Base-by-base conservation (phyloP, 2,113 vertebrate genomes). In the Xenus cinereus region DNA sequence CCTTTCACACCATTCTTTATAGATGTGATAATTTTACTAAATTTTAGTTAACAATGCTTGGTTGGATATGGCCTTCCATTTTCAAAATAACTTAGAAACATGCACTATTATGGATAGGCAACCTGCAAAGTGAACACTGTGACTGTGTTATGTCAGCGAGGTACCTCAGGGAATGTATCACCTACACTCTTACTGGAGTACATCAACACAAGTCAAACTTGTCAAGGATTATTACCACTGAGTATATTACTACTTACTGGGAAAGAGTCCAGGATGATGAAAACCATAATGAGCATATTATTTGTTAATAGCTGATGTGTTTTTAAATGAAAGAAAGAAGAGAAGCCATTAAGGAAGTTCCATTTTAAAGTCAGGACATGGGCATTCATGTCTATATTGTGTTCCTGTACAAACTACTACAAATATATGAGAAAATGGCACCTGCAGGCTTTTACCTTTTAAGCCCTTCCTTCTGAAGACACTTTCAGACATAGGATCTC, bases 11-110 rank as follows among this genome's bases (percentile, higher is more conserved):
- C 4, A 14, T 67, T 88, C 54, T 87, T 94, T 89, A 88, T 78
- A 93, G 71, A 75, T 57, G 20, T 41, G 72, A 66, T 84, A 91
- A 92, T 95, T 92, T 95, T 51, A 68, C 63, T 77, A 63, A 78
- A 93, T 93, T 96, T 95, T 95, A 73, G 56, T 87, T 95, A 93
- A 81, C 71, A 89, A 41, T 80, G 71, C 77, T 93, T 93, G 69
- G 32, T 72, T 95, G 54, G 56, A 78, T 85, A 60, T 30, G 9
- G 67, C 30, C 46, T 86, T 90, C 62, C 67, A 63, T 91, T 95
- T 94, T 53, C 59, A 67, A 85, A 91, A 82, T 57, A 93, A 66
- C 37, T 90, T 82, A 48, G 43, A 68, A 73, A 60, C 4, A 28
- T 4, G 10, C 43, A 59, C 12, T 26, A 20, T 59, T 92, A 35